These are phyloP conservation scores for Argentina silus DNA, from an alignment of 2,797 vertebrate genomes.

Conservation along the genomic window DNA sequence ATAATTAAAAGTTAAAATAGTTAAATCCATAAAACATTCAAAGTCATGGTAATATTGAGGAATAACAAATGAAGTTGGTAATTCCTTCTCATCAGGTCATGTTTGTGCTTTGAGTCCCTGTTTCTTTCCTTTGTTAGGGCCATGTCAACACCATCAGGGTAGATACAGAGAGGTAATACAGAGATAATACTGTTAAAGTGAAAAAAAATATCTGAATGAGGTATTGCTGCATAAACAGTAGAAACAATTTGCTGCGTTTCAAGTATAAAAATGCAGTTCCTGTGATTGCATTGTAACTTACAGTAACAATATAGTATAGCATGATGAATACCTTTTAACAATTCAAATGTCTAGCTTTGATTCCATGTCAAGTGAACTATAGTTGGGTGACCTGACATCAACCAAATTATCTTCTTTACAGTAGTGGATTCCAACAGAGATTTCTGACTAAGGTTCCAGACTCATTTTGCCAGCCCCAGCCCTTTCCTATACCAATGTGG, in stretches of 20 bases:
- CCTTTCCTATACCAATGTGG: background rate
- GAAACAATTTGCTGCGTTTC: background rate
- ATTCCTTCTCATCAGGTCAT: slow-evolving; percentile 1
- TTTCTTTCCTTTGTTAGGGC: background rate
- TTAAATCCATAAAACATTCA: background rate
- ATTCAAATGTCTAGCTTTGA: background rate
- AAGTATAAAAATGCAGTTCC: slow-evolving; percentile 15
- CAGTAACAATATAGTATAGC: slow-evolving; percentile 18
- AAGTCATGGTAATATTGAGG: background rate
- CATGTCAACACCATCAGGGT: background rate
- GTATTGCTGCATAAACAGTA: slow-evolving; percentile 39
- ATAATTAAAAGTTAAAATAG: background rate
- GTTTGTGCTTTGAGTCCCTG: slow-evolving; percentile 13
- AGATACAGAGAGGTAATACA: background rate
- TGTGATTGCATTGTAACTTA: slow-evolving; percentile 6
- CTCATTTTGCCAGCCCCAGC: slow-evolving; percentile 10
- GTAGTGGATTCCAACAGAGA: slow-evolving; percentile 10
- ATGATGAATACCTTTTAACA: background rate
- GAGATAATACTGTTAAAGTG: slow-evolving; percentile 34
- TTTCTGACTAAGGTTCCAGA: background rate
- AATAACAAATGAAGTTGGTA: background rate
- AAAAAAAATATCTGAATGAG: slow-evolving; percentile 41
- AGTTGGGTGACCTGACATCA: background rate
- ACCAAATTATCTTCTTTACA: background rate
- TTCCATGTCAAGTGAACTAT: background rate